Base-by-base conservation (phyloP, 2,888 invertebrate genomes). In the Philereme vetulata region DNA sequence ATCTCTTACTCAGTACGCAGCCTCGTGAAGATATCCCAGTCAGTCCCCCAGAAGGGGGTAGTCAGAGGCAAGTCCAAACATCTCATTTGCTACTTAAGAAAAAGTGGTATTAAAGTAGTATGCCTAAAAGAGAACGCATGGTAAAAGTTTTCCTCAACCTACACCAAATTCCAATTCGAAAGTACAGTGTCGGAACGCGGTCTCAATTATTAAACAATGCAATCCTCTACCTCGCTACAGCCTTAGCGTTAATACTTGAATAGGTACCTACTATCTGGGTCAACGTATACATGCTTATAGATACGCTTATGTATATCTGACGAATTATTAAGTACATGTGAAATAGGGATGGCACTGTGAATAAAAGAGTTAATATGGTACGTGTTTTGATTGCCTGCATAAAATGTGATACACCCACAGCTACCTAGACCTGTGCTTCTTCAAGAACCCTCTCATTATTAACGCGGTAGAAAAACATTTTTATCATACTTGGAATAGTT, bases 191-290 rank as follows among this genome's bases (percentile, higher is more conserved):
- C 68, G 84, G 82, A 81, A 81, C 81, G 81, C 72, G 81, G 79
- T 77, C 78, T 90, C 86, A 87, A 90, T 90, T 90, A 90, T 90
- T 90, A 87, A 90, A 82, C 84, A 86, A 87, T 85, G 88, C 88
- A 89, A 88, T 89, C 88, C 87, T 77, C 78, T 71, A 65, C 62
- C 66, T 74, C 77, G 72, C 72, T 74, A 77, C 84, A 81, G 78
- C 86, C 84, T 84, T 81, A 81, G 78, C 84, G 81, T 90, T 84
- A 90, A 90, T 90, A 90, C 89, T 89, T 89, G 85, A 89, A 83
- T 80, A 21, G 21, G 21, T 21, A 85, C 82, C 80, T 79, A 80
- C 84, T 83, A 88, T 88, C 79, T 86, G 82, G 89, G 89, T 88
- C 88, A 86, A 72, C 68, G 72, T 70, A 60, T 58, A 36, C 51